Percentiles rank a stretch among this genome's conserved stretches.
Conservation (phyloP, 64 coral and sea anemone species). For the Pocillopora damicornis region DNA sequence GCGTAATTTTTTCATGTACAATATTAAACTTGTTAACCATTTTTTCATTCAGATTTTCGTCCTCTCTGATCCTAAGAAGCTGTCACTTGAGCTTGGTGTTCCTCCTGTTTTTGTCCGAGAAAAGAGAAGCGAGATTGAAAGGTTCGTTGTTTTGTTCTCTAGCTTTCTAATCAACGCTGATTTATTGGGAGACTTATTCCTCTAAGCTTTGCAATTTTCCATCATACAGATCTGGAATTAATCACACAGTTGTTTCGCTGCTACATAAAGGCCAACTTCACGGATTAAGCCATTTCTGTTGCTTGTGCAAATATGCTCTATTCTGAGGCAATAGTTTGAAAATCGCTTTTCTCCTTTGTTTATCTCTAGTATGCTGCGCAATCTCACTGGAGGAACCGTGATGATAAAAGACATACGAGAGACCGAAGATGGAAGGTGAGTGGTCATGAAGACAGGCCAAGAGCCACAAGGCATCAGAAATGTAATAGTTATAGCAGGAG, state of each 20-base stretch:
- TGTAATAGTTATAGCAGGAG: too few relatives aligned
- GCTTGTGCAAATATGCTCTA: too few relatives aligned
- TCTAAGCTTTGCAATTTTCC: too few relatives aligned
- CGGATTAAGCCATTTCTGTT: too few relatives aligned
- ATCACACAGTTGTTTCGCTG: too few relatives aligned
- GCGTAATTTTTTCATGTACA: too few relatives aligned
- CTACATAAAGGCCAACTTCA: too few relatives aligned
- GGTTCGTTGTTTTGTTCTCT: background rate
- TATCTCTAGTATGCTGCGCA: slow-evolving; percentile 29
- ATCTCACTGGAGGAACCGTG: slow-evolving; percentile 44
- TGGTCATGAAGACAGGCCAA: background rate
- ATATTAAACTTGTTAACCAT: background rate
- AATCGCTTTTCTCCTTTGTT: background rate
- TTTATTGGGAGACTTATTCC: too few relatives aligned
- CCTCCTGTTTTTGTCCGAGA: slow-evolving; percentile 14
- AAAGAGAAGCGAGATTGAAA: slow-evolving; percentile 17
- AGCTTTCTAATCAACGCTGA: too few relatives aligned
- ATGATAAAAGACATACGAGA: slow-evolving; percentile 34
- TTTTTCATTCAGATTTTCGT: slow-evolving; percentile 24
- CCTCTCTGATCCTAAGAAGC: slow-evolving; percentile 6
- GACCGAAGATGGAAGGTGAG: slow-evolving; percentile 12
- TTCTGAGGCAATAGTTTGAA: too few relatives aligned
- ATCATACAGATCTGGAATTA: too few relatives aligned
- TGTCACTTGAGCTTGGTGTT: slow-evolving; percentile 12
- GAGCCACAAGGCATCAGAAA: too few relatives aligned